These are phyloP conservation scores for Micromesistius poutassou DNA, from an alignment of 2,797 vertebrate genomes.

Conservation along the genomic window DNA sequence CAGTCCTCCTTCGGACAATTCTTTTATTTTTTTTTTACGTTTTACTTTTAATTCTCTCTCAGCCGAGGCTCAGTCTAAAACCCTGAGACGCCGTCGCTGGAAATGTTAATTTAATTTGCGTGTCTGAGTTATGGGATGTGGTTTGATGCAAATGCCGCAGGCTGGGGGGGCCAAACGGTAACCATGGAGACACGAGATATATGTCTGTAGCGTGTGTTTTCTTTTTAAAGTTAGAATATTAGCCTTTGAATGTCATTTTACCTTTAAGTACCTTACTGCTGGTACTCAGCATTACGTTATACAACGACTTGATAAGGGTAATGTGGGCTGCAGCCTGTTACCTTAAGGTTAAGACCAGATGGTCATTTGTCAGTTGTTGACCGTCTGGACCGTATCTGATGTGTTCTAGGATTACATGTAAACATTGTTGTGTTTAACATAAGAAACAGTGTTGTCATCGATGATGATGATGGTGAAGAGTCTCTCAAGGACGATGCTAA, in stretches of 20 bases:
- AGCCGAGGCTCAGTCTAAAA: conserved; percentile 15
- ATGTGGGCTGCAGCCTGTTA: neutral
- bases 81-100: conserved; percentile 7
- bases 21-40: conserved; percentile 11
- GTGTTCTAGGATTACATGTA: no score
- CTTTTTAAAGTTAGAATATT: neutral
- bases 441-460: no score
- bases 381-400: neutral
- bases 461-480: no score
- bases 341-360: neutral
- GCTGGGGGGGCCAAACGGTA: neutral
- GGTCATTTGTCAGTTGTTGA: neutral
- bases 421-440: no score
- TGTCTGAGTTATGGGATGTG: neutral
- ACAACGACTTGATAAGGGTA: neutral
- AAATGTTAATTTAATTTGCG: conserved; percentile 16
- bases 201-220: neutral
- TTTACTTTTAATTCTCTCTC: neutral
- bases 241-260: neutral
- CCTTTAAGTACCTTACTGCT: neutral
- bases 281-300: neutral
- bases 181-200: neutral
- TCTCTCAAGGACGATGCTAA: no score
- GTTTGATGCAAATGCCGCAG: neutral
- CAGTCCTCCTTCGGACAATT: conserved; percentile 15